These are phyloP conservation scores for Zaprionus capensis DNA, from an alignment of 1,140 invertebrate species.

Conservation along the genomic window DNA sequence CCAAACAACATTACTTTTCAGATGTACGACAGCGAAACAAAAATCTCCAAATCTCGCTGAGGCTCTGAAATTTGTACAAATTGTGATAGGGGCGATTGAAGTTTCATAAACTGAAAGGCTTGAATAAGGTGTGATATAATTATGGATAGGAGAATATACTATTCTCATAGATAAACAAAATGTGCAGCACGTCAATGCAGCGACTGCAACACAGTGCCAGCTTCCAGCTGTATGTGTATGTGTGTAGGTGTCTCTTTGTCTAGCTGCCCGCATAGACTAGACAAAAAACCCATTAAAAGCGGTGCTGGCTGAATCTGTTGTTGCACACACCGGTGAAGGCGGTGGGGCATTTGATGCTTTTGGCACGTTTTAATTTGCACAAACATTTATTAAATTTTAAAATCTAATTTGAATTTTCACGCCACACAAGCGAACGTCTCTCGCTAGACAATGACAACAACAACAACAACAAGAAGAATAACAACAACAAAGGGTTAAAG, in stretches of 20 bases:
- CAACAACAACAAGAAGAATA: not conserved
- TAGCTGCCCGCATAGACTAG: constrained; percentile 32
- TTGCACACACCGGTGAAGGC: not conserved
- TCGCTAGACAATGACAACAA: constrained; percentile 11
- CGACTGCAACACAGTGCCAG: not conserved
- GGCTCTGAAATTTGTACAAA: constrained; percentile 24
- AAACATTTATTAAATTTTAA: constrained; percentile 80
- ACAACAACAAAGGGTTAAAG: constrained; percentile 35
- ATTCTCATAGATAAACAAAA: constrained; percentile 11
- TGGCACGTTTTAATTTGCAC: constrained; percentile 73
- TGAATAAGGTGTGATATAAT: no score
- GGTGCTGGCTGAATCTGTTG: constrained; percentile 50
- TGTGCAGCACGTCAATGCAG: constrained; percentile 1
- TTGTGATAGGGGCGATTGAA: constrained; percentile 32
- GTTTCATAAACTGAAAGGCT: not conserved
- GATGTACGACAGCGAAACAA: constrained; percentile 14
- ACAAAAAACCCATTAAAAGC: constrained; percentile 74
- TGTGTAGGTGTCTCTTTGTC: not conserved
- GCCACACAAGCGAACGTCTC: constrained; percentile 53
- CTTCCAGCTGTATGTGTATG: not conserved
- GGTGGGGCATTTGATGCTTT: constrained; percentile 50
- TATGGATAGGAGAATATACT: not conserved
- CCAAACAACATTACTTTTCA: constrained; percentile 6
- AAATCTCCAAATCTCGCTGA: constrained; percentile 6
- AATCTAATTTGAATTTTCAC: constrained; percentile 81